Conservation (phyloP, 2,888 invertebrate species). For the Thereva unica region DNA sequence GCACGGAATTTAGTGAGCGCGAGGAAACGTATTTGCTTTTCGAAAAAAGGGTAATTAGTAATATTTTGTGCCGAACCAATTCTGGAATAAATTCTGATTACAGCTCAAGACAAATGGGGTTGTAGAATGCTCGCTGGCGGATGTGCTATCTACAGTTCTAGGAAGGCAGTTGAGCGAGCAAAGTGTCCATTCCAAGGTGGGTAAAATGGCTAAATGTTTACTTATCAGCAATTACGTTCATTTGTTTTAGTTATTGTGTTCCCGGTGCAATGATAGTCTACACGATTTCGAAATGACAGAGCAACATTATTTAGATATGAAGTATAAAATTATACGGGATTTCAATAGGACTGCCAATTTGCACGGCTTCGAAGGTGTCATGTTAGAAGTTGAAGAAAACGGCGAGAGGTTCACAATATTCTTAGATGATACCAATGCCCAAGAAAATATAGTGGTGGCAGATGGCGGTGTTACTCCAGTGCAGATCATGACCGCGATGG, state of each 20-base stretch:
- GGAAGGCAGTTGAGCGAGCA: slow-evolving; percentile 58
- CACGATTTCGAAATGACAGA: slow-evolving; percentile 67
- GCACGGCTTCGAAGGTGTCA: slow-evolving; percentile 45
- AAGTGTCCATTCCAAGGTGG: slow-evolving; percentile 61
- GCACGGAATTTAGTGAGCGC: slow-evolving; percentile 39
- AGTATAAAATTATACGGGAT: slow-evolving; percentile 60
- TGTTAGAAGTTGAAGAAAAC: slow-evolving; percentile 41
- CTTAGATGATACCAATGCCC: slow-evolving; percentile 43
- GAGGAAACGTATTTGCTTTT: slow-evolving; percentile 43
- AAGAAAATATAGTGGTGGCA: slow-evolving; percentile 43
- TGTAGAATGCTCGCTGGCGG: slow-evolving; percentile 38
- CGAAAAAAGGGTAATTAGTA: slow-evolving; percentile 40
- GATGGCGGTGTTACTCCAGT: slow-evolving; percentile 36
- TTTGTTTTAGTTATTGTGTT: slow-evolving; percentile 62
- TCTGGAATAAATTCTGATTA: neutral
- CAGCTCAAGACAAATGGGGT: slow-evolving; percentile 36
- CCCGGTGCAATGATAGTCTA: slow-evolving; percentile 68
- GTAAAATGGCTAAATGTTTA: slow-evolving; percentile 46
- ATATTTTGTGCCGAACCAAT: neutral
- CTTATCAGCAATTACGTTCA: neutral
- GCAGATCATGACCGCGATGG: too few relatives aligned
- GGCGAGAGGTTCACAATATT: slow-evolving; percentile 43
- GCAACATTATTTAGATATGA: slow-evolving; percentile 61
- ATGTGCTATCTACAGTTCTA: slow-evolving; percentile 43
- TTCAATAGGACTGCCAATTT: slow-evolving; percentile 59